Base-by-base conservation (phyloP, 1,140 invertebrate species). In the Pachypsylla venusta region DNA sequence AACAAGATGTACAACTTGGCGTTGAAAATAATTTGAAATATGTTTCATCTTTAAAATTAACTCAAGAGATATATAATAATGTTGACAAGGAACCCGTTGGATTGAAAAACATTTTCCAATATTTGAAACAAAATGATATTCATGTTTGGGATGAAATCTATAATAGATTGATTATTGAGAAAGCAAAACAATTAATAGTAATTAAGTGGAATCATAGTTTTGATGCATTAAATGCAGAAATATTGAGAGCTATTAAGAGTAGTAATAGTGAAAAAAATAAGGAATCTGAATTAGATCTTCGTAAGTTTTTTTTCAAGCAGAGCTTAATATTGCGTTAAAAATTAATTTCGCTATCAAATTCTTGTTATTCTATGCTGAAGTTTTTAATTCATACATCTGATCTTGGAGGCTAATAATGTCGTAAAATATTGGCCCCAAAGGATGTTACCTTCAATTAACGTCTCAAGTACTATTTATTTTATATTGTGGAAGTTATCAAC, bases 241-340 rank as follows among this genome's bases (percentile, higher is more conserved):
- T 48, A 4, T 19, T 48, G 7, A 48, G 42, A 19, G 4, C 42
- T 48, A 19, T 48, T n/a, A 48, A 48, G 42, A 48, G 42, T n/a
- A 19, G 42, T 48, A 48, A 48, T 22, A 48, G 42, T 48, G 42
- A 48, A 22, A 48, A 48, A 22, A 48, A 48, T 19, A 48, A 48
- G 42, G 42, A 48, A 19, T 48, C 42, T 48, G 42, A 48, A 22
- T 22, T 48, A 3, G 42, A 48, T 22, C 22, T 48, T n/a, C 16
- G 42, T 48, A 48, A 48, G 42, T 48, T 48, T n/a, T 10, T 35
- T 35, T 35, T 10, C 7, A 35, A 35, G 30, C n/a, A 10, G n/a
- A n/a, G n/a, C n/a, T n/a, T n/a, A n/a, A n/a, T n/a, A n/a, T n/a
- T n/a, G n/a, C n/a, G n/a, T n/a, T n/a, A n/a, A n/a, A n/a, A n/a